Evolutionary conservation across 2,888 invertebrate species (phyloP).

Genomic region (Epirrhoe alternata): DNA sequence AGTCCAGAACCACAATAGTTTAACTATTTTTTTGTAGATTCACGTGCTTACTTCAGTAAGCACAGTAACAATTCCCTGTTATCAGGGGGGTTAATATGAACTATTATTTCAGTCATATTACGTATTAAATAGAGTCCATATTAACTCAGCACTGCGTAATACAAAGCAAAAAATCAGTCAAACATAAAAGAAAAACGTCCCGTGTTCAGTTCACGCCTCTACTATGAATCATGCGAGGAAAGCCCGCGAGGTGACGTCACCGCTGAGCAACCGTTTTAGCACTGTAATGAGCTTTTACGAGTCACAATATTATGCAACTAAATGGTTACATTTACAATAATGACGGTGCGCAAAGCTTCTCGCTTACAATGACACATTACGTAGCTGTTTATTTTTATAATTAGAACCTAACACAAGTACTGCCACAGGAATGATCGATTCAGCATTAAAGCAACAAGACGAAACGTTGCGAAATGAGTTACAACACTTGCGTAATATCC

Average conservation of each 20-base stretch:
- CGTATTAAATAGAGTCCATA: no score
- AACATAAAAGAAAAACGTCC: slow-evolving; percentile 1
- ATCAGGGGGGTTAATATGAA: no score
- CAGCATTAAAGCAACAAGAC: slow-evolving; percentile 10
- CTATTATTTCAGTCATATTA: no score
- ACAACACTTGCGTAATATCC: slow-evolving; percentile 23
- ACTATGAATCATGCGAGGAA: slow-evolving; percentile 71
- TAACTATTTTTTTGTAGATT: neutral
- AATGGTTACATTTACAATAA: slow-evolving; percentile 34
- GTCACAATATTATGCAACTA: slow-evolving; percentile 43
- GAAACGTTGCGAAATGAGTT: slow-evolving; percentile 28
- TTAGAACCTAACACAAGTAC: neutral
- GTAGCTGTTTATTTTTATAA: neutral
- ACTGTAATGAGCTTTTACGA: slow-evolving; percentile 51
- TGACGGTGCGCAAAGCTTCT: slow-evolving; percentile 12
- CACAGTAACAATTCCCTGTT: no score
- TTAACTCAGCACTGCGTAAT: neutral
- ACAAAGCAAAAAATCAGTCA: neutral
- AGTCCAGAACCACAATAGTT: neutral
- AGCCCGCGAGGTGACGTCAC: slow-evolving; percentile 71
- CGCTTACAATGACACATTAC: neutral
- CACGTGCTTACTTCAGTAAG: neutral
- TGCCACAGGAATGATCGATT: slow-evolving; percentile 24
- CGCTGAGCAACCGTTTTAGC: slow-evolving; percentile 43
- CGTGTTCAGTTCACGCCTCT: slow-evolving; percentile 27